phyloP scores from a whole-genome alignment of 2,113 vertebrate genomes.

The Donacobius atricapilla region DNA sequence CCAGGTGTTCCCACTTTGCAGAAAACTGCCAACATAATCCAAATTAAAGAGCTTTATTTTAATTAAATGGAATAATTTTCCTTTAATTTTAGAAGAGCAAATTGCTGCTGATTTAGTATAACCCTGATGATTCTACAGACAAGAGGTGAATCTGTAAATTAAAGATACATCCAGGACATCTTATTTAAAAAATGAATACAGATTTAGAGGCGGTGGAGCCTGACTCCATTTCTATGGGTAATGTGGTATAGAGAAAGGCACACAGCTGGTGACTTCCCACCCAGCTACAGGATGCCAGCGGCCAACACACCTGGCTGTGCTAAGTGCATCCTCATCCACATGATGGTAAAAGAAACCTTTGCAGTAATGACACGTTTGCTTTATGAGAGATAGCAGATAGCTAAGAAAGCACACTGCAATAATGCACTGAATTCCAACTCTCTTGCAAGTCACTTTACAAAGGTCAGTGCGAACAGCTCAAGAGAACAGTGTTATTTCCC shows the following conservation, averaged over 20 bases:
- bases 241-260: neutral
- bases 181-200: neutral
- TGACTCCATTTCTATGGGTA: neutral
- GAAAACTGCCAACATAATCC: constrained; percentile 50
- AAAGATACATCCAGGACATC: neutral
- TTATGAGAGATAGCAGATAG: neutral
- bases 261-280: neutral
- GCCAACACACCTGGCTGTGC: neutral
- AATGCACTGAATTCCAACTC: neutral
- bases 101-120: constrained; percentile 73
- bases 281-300: rapidly evolving
- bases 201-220: neutral
- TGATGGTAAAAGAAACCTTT: neutral
- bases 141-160: constrained; percentile 44
- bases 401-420: neutral
- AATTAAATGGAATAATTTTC: constrained; percentile 87
- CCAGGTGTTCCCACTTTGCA: constrained; percentile 27
- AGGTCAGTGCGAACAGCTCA: neutral
- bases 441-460: neutral
- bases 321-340: neutral
- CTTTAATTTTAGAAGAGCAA: constrained; percentile 71
- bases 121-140: constrained; percentile 63
- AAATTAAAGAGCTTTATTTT: constrained; percentile 81
- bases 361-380: neutral
- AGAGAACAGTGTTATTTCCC: neutral